Evolutionary conservation across 2,888 invertebrate species (phyloP), one percentile per base, ranked within the genome.

Genomic region (Anthophora plumipes): DNA sequence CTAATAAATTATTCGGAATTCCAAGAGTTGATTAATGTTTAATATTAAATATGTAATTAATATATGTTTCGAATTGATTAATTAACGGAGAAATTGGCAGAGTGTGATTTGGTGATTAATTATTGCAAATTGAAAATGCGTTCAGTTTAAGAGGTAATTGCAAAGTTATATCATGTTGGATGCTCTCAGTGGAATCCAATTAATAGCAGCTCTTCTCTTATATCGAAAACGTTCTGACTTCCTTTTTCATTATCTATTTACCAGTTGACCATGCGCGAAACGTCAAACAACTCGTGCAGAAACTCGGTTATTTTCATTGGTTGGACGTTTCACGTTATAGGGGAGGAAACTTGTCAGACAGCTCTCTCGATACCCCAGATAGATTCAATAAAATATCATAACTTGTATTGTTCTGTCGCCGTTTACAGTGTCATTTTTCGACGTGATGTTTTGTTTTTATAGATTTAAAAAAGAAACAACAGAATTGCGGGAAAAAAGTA

Each of bases 151-250:
- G 31, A 31, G 4, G 4, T 31, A 31, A 31, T 31, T 31, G 31
- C 1, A 31, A 3, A 48, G 5, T n/a, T 5, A 25, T 39, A 52
- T 60, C 39, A 9, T 17, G 14, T 12, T 20, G 39, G 50, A 41
- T 77, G 31, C 71, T 61, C 70, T 17, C 52, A 12, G 20, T 69
- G 11, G 50, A 88, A 91, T 91, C 90, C 90, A 89, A 90, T 90
- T 90, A 90, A 89, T 78, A 80, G 68, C 69, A 67, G 75, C 77
- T 73, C 67, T 74, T 80, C 81, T 69, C 83, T 85, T 82, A 89
- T 85, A 89, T 90, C 90, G 89, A 87, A 88, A 88, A 84, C 78
- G 83, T 77, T 83, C 86, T 85, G 89, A 87, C 90, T 89, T 90
- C 89, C 80, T 82, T 59, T 71, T 86, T 83, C 74, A 64, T 78